Evolutionary conservation across 92 coral and sea anemone genomes (phyloP).

Genomic region (Scolanthus callimorphus): DNA sequence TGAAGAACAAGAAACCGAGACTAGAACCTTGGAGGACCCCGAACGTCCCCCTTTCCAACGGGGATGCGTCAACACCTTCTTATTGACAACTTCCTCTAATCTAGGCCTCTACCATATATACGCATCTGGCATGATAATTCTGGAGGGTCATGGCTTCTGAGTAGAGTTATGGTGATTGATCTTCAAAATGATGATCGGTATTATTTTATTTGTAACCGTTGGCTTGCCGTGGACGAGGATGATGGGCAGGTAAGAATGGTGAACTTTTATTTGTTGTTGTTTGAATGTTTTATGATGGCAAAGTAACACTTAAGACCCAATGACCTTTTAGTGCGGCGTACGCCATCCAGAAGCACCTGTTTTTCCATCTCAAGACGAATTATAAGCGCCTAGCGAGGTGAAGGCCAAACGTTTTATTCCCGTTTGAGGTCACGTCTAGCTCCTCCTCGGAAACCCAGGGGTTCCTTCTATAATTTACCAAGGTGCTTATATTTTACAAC

Average conservation of each 20-base stretch:
- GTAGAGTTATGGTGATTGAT: slow-evolving; percentile 83
- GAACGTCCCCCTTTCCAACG: slow-evolving; percentile 75
- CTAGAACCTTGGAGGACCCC: slow-evolving; percentile 60
- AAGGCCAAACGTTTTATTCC: too few species aligned
- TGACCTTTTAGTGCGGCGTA: too few species aligned
- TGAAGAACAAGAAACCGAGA: slow-evolving; percentile 71
- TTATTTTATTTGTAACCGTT: slow-evolving; percentile 82
- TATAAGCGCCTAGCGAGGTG: too few species aligned
- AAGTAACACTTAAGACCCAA: too few species aligned
- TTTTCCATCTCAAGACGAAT: too few species aligned
- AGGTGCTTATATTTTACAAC: too few species aligned
- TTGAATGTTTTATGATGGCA: too few species aligned
- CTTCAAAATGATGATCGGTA: slow-evolving; percentile 78
- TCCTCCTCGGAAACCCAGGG: too few species aligned
- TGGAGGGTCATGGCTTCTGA: slow-evolving; percentile 83
- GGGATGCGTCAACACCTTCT: slow-evolving; percentile 84
- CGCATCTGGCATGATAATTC: slow-evolving; percentile 86
- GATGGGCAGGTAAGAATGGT: slow-evolving; percentile 86
- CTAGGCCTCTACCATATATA: slow-evolving; percentile 73
- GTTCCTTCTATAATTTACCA: too few species aligned
- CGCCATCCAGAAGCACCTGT: too few species aligned
- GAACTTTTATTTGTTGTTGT: too few species aligned
- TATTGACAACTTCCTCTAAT: slow-evolving; percentile 62
- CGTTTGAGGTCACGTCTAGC: too few species aligned
- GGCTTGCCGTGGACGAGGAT: slow-evolving; percentile 92